Evolutionary conservation across 2,113 vertebrate species (phyloP).

Genomic region (Solenodon paradoxus): DNA sequence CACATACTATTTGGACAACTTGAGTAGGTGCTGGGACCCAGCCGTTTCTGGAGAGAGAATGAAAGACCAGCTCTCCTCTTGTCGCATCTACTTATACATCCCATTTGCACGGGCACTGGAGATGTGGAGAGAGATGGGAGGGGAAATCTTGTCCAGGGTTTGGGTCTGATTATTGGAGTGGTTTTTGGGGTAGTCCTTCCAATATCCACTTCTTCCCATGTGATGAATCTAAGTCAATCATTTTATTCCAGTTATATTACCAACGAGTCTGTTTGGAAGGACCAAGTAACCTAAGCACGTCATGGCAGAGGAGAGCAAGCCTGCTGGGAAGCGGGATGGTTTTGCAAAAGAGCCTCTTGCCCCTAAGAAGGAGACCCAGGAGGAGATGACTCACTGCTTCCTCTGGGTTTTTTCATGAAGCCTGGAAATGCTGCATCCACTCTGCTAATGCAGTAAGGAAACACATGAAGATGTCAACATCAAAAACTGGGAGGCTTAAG

Average conservation of each 20-base stretch:
- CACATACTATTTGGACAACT: not conserved
- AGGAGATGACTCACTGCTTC: not conserved
- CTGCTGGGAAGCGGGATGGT: too few relatives aligned
- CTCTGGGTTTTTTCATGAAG: not conserved
- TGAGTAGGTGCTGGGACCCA: not conserved
- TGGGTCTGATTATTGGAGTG: not conserved
- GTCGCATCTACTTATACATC: accelerated
- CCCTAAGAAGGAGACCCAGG: not conserved
- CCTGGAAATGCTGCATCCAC: not conserved
- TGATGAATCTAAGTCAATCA: not conserved
- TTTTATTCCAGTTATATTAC: not conserved
- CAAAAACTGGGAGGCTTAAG: not conserved
- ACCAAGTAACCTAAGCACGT: not conserved
- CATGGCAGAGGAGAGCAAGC: not conserved
- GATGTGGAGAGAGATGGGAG: not conserved
- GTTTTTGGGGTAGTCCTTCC: not conserved
- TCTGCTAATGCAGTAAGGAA: not conserved
- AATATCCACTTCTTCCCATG: not conserved
- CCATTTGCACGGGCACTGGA: not conserved
- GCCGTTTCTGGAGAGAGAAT: not conserved
- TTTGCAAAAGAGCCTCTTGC: not conserved
- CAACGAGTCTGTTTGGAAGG: not conserved
- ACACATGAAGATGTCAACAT: not conserved
- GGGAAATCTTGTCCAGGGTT: not conserved
- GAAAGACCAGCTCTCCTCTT: not conserved